Evolutionary conservation across 2,113 vertebrate species (phyloP), one percentile per base, ranked within the genome.

Genomic region (Glareola pratincola): DNA sequence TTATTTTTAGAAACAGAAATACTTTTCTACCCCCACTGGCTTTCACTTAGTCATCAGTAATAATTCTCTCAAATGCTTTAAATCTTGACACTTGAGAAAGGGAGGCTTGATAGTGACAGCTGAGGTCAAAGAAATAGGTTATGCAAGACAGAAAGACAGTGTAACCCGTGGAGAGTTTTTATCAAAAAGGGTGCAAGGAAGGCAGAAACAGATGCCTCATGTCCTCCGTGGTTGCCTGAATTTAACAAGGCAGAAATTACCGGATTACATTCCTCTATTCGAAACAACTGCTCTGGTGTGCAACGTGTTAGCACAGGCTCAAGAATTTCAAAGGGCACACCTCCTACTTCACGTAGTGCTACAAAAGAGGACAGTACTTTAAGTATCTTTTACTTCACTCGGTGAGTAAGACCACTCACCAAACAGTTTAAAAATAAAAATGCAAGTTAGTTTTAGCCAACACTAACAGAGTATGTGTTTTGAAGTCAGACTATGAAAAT

Each of bases 301-400:
- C 99, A 99, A 76, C 98, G 97, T 89, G 98, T 97, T 97, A 99
- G 94, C 79, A 99, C 99, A 11, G 99, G 99, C 94, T 99, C 98
- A 39, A 99, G 98, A 94, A 99, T 98, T 90, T 99, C 99, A 98
- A 99, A 99, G 2, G 99, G 99, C 69, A 99, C 98, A n/a, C 98
- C 98, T 34, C 98, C 98, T 60, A 99, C 98, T 96, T 99, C 98
- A 96, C 98, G 98, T 14, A 99, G 98, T 24, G 97, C 99, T 99
- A 97, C 50, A 94, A 92, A 89, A 85, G 41, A 97, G 41, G 66
- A 97, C 59, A 95, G 51, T 14, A 47, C 8, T 94, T 94, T 95
- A 37, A 96, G 22, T 29, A 80, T 56, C n/a, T 56, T 34, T 64
- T 75, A 23, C 62, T 94, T 91, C 37, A 73, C 48, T 79, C 50